Evolutionary conservation across 2,797 vertebrate species (phyloP).

Genomic region (Tapirus indicus): DNA sequence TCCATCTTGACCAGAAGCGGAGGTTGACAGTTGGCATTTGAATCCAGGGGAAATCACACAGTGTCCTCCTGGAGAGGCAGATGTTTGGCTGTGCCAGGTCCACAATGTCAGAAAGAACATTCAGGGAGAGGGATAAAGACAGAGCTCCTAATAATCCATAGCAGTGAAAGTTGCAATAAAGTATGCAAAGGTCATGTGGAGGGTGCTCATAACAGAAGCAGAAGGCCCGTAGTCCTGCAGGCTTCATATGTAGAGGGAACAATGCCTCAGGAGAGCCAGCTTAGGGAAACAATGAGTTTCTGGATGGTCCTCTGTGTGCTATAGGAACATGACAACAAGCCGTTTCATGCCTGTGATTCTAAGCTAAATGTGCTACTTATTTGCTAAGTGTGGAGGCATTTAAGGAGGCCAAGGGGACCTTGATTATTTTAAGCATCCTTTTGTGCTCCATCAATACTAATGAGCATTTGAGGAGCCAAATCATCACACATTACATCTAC

Average conservation of each 20-base stretch:
- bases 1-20: background rate
- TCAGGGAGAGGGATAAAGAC: background rate
- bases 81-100: background rate
- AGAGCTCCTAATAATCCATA: background rate
- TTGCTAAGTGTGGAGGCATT: conserved; percentile 75
- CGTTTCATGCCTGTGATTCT: conserved; percentile 51
- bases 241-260: background rate
- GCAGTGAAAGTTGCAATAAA: background rate
- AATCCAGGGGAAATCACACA: background rate
- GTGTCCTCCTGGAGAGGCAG: background rate
- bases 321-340: background rate
- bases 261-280: background rate
- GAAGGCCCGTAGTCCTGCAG: background rate
- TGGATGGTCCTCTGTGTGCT: background rate
- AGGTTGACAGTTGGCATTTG: background rate
- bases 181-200: background rate
- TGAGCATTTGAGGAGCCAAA: conserved; percentile 81
- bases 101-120: background rate
- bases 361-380: conserved; percentile 42
- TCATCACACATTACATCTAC: conserved; percentile 53
- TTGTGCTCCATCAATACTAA: conserved; percentile 83
- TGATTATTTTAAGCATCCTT: conserved; percentile 72
- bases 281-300: background rate
- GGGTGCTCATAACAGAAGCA: background rate
- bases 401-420: conserved; percentile 74